Conservation (phyloP, 2,888 invertebrate genomes). For the Griposia aprilina region DNA sequence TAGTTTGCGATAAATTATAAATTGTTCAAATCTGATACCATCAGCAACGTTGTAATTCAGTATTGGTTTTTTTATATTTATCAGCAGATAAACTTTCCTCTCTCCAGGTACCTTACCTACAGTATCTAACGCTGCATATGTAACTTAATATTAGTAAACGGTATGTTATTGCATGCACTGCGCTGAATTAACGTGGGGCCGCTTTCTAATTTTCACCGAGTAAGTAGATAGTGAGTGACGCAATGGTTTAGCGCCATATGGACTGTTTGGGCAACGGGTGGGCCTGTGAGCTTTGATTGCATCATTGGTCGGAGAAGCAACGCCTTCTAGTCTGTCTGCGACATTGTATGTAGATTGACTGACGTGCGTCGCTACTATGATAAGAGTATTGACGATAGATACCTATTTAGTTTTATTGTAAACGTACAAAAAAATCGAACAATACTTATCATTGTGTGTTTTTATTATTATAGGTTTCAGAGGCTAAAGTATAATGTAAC, state of each 20-base stretch:
- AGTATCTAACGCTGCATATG: slow-evolving; percentile 31
- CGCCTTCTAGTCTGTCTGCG: slow-evolving; percentile 44
- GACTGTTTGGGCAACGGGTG: slow-evolving; percentile 73
- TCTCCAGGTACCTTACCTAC: neutral
- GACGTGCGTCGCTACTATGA: slow-evolving; percentile 22
- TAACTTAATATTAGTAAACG: slow-evolving; percentile 63
- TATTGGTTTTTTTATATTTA: slow-evolving; percentile 7
- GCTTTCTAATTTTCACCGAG: slow-evolving; percentile 85
- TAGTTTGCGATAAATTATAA: slow-evolving; percentile 30
- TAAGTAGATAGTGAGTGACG: slow-evolving; percentile 75
- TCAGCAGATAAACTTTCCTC: neutral
- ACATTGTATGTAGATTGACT: slow-evolving; percentile 47
- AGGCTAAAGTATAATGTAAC: neutral
- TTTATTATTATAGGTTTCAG: neutral
- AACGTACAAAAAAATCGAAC: neutral
- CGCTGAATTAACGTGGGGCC: slow-evolving; percentile 73
- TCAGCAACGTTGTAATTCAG: neutral
- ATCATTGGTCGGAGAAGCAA: slow-evolving; percentile 68
- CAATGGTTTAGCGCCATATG: slow-evolving; percentile 77
- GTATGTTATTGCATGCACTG: slow-evolving; percentile 72
- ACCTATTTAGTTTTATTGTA: slow-evolving; percentile 11
- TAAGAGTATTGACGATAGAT: slow-evolving; percentile 31
- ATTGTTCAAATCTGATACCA: slow-evolving; percentile 28
- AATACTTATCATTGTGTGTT: neutral
- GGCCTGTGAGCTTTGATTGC: slow-evolving; percentile 75